phyloP scores from a whole-genome alignment of 2,113 vertebrate genomes.

The Blennius ocellaris region DNA sequence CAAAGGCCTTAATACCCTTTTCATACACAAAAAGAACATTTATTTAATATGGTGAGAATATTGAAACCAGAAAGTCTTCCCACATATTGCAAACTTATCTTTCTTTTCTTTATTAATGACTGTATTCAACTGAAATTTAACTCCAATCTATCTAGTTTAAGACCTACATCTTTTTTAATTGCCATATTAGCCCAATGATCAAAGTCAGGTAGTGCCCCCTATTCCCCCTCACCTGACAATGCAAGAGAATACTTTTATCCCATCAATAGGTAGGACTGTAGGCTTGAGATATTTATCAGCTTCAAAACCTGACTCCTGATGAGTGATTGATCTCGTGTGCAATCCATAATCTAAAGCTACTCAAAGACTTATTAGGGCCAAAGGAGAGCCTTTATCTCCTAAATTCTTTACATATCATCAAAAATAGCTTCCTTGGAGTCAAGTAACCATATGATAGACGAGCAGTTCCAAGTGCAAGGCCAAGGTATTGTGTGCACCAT shows the following conservation, averaged over 20 bases:
- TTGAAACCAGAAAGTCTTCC: conserved; percentile 58
- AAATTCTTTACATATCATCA: conserved; percentile 72
- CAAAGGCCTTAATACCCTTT: conserved; percentile 27
- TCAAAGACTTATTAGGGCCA: conserved; percentile 78
- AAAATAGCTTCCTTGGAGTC: conserved; percentile 70
- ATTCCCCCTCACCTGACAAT: conserved; percentile 34
- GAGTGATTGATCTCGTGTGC: conserved; percentile 62
- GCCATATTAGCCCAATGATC: conserved; percentile 93
- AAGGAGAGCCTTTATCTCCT: conserved; percentile 62
- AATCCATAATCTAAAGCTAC: conserved; percentile 61
- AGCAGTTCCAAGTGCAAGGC: conserved; percentile 73
- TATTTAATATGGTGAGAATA: conserved; percentile 55
- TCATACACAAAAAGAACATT: conserved; percentile 44
- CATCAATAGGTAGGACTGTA: conserved; percentile 61
- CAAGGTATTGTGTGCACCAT: conserved; percentile 72
- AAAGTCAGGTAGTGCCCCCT: conserved; percentile 87
- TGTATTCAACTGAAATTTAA: conserved; percentile 77
- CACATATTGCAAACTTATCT: conserved; percentile 42
- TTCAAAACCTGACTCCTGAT: conserved; percentile 52
- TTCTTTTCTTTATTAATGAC: conserved; percentile 36
- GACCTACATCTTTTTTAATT: too few relatives aligned
- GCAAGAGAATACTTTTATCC: conserved; percentile 44
- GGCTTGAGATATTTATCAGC: conserved; percentile 61
- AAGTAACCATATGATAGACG: conserved; percentile 77
- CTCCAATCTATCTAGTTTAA: conserved; percentile 80